Evolutionary conservation across 2,113 vertebrate species (phyloP), one percentile per base, ranked within the genome.

Genomic region (Tautogolabrus adspersus): DNA sequence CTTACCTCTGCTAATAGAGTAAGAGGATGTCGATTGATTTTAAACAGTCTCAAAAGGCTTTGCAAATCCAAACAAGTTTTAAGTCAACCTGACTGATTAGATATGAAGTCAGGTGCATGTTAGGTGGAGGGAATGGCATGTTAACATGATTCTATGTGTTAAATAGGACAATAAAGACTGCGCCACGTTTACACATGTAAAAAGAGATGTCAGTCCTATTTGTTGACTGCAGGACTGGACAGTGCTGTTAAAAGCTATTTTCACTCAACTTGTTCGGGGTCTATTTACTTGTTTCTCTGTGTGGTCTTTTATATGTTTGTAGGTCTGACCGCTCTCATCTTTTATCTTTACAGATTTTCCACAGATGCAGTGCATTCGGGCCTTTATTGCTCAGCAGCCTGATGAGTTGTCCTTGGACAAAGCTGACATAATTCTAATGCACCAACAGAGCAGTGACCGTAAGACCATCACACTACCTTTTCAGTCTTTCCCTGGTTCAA

Each of bases 371-470:
- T 99, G 98, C 77, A 93, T 98, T 40, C 94, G 95, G 77, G 94
- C 96, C 0, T 96, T 96, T 91, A 93, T 96, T 51, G 94, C 96
- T 42, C 96, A 97, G 61, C 97, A 99, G 90, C 97, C 98, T 0
- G 98, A 99, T 44, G 97, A 99, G 83, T 70, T 99, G 80, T 96
- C 95, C 0, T 89, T 99, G 62, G 97, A 99, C 90, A 99, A 99
- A 91, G 98, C 97, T 0, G 97, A 99, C 0, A 94, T 99, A 54
- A 86, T 99, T 22, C 93, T 98, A 84, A 95, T 98, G 65, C 96
- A 95, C 68, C 95, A 96, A 84, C 91, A 96, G 60, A 97, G 96
- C 89, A 96, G 89, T 1, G 97, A 99, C 30, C 95, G 98, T 99
- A 89, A 97, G 95, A 66, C 19, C 18, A 66, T 52, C 61, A 12